phyloP scores from a whole-genome alignment of 1,140 invertebrate species.

The Cherax destructor region DNA sequence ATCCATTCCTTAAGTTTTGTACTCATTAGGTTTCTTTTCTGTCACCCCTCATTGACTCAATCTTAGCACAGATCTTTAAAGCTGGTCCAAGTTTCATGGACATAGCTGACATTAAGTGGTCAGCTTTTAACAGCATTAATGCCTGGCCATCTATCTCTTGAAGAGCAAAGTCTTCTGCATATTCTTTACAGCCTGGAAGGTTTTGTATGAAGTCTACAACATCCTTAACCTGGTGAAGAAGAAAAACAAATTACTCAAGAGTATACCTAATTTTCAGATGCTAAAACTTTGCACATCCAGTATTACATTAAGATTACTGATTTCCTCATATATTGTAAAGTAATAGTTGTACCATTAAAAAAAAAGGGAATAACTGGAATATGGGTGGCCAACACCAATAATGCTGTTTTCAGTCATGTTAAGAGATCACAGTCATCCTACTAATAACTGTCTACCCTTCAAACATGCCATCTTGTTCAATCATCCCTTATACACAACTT shows the following conservation, averaged over 20 bases:
- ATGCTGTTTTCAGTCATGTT: too few relatives aligned
- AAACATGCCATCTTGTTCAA: too few relatives aligned
- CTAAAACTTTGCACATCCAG: too few relatives aligned
- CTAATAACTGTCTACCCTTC: too few relatives aligned
- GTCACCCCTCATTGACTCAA: slow-evolving; percentile 81
- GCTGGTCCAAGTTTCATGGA: slow-evolving; percentile 96
- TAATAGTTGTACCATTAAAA: too few relatives aligned
- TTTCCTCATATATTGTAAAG: too few relatives aligned
- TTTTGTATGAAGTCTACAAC: slow-evolving; percentile 89
- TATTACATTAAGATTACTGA: too few relatives aligned
- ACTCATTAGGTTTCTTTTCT: slow-evolving; percentile 55
- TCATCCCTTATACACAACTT: too few relatives aligned
- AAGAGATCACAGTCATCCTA: too few relatives aligned
- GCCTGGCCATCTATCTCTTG: slow-evolving; percentile 98
- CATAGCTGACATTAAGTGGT: slow-evolving; percentile 95
- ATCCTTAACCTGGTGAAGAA: slow-evolving; percentile 75
- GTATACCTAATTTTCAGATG: too few relatives aligned
- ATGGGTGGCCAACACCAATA: too few relatives aligned
- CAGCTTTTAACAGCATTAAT: slow-evolving; percentile 93
- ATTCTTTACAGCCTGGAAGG: slow-evolving; percentile 91
- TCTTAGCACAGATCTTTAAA: slow-evolving; percentile 93
- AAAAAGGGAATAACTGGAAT: too few relatives aligned
- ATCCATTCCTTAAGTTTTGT: background rate
- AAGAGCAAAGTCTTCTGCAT: slow-evolving; percentile 95
- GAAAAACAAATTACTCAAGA: background rate